phyloP scores from a whole-genome alignment of 2,797 vertebrate genomes.

The Sebastes kiyomatsui region DNA sequence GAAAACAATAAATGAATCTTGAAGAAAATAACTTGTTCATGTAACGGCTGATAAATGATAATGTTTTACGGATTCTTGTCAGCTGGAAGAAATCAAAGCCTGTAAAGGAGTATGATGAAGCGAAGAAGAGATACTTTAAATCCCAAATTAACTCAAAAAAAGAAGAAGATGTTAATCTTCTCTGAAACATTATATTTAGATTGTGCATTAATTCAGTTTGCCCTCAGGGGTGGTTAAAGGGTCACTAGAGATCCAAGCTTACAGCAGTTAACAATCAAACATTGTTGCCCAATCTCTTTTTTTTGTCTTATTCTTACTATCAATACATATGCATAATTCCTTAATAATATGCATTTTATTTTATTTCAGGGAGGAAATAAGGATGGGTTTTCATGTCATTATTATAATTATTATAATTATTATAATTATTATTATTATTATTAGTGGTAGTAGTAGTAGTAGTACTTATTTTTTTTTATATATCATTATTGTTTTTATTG shows the following conservation, averaged over 20 bases:
- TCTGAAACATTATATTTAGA: not conserved
- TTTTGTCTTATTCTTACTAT: no score
- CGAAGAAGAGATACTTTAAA: not conserved
- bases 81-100: not conserved
- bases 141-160: not conserved
- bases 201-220: not conserved
- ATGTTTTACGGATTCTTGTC: not conserved
- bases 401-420: no score
- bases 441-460: no score
- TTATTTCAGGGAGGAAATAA: no score
- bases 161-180: not conserved
- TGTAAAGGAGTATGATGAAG: not conserved
- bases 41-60: not conserved
- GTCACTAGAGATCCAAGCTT: fast-evolving
- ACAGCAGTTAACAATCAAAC: no score
- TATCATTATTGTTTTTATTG: no score
- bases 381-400: no score
- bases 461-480: no score
- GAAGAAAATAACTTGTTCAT: not conserved
- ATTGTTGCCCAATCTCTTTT: no score
- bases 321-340: no score
- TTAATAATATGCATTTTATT: no score
- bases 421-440: no score
- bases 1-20: not conserved
- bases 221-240: not conserved